phyloP scores from a whole-genome alignment of 35 echinoderm and acorn worm genomes.

The Hemicentrotus pulcherrimus region DNA sequence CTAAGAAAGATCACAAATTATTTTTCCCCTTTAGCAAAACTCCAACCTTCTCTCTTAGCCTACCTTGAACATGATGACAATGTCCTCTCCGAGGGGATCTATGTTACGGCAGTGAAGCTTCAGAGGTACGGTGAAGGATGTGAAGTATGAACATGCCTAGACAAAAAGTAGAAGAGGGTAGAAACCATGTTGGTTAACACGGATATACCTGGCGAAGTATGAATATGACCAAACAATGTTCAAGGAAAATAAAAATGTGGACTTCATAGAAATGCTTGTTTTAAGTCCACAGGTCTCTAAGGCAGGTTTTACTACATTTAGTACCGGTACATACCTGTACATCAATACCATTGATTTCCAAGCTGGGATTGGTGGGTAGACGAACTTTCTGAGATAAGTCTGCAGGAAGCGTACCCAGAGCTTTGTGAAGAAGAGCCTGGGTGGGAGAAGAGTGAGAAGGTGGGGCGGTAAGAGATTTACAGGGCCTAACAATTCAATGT shows the following conservation, averaged over 20 bases:
- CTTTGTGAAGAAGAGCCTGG: slow-evolving; percentile 79
- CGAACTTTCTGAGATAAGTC: slow-evolving; percentile 55
- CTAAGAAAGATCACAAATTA: no score
- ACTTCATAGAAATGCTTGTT: no score
- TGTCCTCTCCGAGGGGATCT: slow-evolving; percentile 79
- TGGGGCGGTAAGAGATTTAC: neutral
- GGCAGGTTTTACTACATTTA: no score
- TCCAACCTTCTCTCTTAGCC: neutral
- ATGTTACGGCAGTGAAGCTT: slow-evolving; percentile 72
- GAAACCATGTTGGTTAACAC: no score
- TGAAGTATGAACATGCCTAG: slow-evolving; percentile 91
- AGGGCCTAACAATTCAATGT: no score
- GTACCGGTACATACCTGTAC: slow-evolving; percentile 61
- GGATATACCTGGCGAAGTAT: no score
- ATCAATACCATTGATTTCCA: slow-evolving; percentile 81
- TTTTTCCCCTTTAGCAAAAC: no score
- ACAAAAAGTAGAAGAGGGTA: neutral
- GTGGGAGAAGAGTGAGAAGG: neutral
- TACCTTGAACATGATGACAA: slow-evolving; percentile 86
- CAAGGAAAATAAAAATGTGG: no score
- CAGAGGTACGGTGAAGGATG: slow-evolving; percentile 89
- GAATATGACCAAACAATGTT: no score
- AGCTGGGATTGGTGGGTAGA: slow-evolving; percentile 75
- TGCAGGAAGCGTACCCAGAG: slow-evolving; percentile 39
- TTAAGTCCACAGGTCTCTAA: no score